phyloP scores from a whole-genome alignment of 2,113 vertebrate genomes.

The Hippocampus mohnikei region DNA sequence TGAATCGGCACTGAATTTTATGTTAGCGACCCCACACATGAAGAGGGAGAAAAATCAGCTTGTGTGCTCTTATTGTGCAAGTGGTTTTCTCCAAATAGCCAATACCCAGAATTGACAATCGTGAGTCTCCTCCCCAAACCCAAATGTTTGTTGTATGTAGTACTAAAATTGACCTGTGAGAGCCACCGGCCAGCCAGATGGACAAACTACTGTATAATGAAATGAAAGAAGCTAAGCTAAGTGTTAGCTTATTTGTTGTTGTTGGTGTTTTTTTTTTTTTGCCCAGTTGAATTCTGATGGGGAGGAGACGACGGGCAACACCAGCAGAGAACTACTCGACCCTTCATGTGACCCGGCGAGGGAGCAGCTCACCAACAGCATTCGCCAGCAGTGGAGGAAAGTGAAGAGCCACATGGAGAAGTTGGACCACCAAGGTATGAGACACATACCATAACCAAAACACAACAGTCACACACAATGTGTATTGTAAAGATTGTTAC shows the following conservation, averaged over 20 bases:
- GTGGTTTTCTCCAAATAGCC: no score
- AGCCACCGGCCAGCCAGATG: no score
- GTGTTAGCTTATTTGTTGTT: neutral
- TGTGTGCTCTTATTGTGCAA: no score
- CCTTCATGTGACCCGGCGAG: conserved; percentile 87
- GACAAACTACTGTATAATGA: neutral
- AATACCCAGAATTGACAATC: no score
- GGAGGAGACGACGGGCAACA: conserved; percentile 80
- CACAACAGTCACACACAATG: neutral
- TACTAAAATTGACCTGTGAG: neutral
- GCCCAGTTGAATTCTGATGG: conserved; percentile 77
- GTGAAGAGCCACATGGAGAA: conserved; percentile 91
- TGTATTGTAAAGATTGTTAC: neutral
- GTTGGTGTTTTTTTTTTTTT: conserved; percentile 2
- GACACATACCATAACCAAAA: neutral
- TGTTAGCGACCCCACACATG: neutral
- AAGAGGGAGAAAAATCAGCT: neutral
- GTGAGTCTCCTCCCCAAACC: no score
- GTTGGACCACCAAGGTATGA: conserved; percentile 88
- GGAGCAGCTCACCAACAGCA: conserved; percentile 93
- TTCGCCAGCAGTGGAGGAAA: conserved; percentile 94
- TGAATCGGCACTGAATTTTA: neutral
- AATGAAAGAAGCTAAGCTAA: neutral
- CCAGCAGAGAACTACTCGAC: conserved; percentile 84
- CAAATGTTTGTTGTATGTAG: no score